A percentile compares a stretch with the other conserved stretches of the same genome.
Evolutionary conservation across 1,140 invertebrate genomes (phyloP).

Genomic region (Whitmania pigra): DNA sequence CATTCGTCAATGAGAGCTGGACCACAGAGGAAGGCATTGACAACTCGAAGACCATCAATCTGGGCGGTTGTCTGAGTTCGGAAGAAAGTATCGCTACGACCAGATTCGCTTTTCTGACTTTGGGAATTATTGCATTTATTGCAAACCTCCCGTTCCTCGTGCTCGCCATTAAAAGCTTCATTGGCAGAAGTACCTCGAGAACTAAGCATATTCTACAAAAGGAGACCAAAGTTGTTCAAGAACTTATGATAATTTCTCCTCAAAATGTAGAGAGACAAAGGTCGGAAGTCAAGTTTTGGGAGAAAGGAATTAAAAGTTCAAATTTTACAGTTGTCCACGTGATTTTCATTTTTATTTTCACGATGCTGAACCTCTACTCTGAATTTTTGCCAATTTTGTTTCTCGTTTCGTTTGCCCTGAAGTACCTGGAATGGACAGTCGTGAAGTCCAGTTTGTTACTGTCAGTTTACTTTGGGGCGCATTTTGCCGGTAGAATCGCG

Average conservation of each 20-base stretch:
- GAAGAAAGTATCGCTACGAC: not conserved
- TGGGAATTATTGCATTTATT: not conserved
- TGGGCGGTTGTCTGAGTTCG: not conserved
- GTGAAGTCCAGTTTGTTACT: slow-evolving; percentile 1
- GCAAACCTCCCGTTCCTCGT: not conserved
- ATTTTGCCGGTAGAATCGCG: slow-evolving; percentile 3
- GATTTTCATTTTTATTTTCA: slow-evolving; percentile 3
- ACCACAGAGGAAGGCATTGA: not conserved
- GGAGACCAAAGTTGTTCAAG: not conserved
- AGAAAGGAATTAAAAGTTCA: not conserved
- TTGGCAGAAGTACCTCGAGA: not conserved
- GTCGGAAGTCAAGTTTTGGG: not conserved
- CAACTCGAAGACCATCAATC: not conserved
- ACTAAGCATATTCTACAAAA: not conserved
- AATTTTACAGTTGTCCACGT: not conserved
- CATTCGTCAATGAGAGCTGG: not conserved
- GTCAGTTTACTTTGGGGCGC: not conserved
- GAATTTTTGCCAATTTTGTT: slow-evolving; percentile 11
- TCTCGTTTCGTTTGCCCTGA: slow-evolving; percentile 7
- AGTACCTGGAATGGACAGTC: slow-evolving; percentile 12
- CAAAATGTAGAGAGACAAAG: not conserved
- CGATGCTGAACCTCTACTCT: not conserved
- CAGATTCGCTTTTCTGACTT: not conserved
- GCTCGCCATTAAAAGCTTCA: not conserved
- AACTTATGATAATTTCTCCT: not conserved